Evolutionary conservation across 2,888 invertebrate genomes (phyloP), one percentile per base, ranked within the genome.

Genomic region (Melolontha melolontha): DNA sequence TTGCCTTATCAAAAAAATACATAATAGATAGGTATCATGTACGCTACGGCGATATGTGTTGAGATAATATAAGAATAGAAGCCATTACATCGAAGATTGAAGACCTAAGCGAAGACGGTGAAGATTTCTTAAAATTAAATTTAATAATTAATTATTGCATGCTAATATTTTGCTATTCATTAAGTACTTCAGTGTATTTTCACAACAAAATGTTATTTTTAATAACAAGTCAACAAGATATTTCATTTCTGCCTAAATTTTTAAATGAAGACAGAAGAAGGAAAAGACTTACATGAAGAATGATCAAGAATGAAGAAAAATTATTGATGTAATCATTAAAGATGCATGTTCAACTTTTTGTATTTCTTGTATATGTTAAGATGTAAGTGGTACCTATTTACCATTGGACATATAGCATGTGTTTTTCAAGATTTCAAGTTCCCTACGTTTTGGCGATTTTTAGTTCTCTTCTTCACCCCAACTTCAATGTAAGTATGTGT

Each of bases 31-130:
- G n/a, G n/a, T 44, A 44, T 44, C 14, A 42, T 42, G 7, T 27
- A 8, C 27, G 42, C 16, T 29, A 57, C n/a, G 12, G 29, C 34
- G 54, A 51, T 27, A 51, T 51, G 12, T 29, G 11, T 6, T 51
- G 12, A 29, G n/a, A 51, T 27, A 5, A 29, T 29, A 34, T 12
- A 39, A 50, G 27, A 52, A 39, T 27, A 62, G 17, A 39, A 39
- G 64, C 29, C n/a, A 52, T 29, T 41, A 64, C 64, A 17, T 42
- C 16, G 64, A 64, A 64, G 40, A 51, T 17, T 7, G 64, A 64
- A 64, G 41, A 40, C 27, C 14, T n/a, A 16, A 40, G 34, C 17
- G 42, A 51, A 29, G 52, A 64, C 22, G 52, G n/a, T n/a, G n/a
- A 22, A 52, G 41, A 62, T 10, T 42, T 62, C 14, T 49, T 29